Base-by-base conservation (phyloP, 2,888 invertebrate genomes). In the Drosophila fulvimacula region DNA sequence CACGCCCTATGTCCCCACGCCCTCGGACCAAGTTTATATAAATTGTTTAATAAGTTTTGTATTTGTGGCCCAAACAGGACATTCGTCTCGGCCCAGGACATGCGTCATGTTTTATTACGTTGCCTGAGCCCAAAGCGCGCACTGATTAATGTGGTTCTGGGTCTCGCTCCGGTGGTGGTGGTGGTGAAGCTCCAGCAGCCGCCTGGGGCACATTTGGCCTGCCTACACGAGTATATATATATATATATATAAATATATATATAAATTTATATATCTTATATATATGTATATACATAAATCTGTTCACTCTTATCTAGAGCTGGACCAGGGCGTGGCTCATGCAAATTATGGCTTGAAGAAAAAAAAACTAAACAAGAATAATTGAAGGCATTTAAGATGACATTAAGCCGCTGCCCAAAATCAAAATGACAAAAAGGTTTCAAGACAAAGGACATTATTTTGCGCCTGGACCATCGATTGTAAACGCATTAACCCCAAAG, bases 351-450 rank as follows among this genome's bases (percentile, higher is more conserved):
- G 56, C 65, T 60, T 60, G 41, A 74, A 68, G 60, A 39, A 17
- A 15, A 34, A 19, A 39, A 49, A 38, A 34, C 3, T 24, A 17
- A 60, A 49, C 67, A 64, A 72, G 67, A 76, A 76, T 88, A 86
- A 88, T 82, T 82, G 87, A 72, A 65, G 78, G 68, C 89, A 82
- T 76, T 82, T 80, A 52, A 66, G 81, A 63, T 86, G 84, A 88
- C 89, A 88, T 86, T 83, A 88, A 80, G 87, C 89, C 65, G 38
- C 27, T 10, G 46, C 36, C 36, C 21, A 59, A 69, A 75, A 27
- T n/a, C 46, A 30, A n/a, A 46, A 27, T 46, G 46, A n/a, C 46
- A 27, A 46, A 81, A 81, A 83, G 67, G 76, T 79, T 79, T 76
- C 27, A 49, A 44, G 24, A 55, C 44, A 62, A 62, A 39, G 57